Evolutionary conservation across 2,888 invertebrate genomes (phyloP).

Genomic region (Pomacea canaliculata): DNA sequence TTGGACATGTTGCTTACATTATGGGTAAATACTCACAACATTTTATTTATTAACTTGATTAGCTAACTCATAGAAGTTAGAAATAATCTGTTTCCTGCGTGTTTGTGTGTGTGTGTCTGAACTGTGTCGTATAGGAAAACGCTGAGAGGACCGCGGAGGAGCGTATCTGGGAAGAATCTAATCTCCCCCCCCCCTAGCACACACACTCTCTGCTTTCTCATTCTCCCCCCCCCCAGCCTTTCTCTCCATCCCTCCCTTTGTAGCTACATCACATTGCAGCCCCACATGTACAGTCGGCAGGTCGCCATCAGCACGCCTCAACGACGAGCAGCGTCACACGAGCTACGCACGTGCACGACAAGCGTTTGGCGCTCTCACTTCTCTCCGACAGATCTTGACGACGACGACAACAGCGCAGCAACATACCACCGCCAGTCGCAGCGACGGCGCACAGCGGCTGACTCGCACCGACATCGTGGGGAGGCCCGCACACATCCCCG

Average conservation of each 20-base stretch:
- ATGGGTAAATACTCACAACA: no score
- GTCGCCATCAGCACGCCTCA: neutral
- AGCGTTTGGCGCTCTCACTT: constrained; percentile 1
- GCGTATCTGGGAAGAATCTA: no score
- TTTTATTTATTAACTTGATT: no score
- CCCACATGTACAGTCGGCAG: neutral
- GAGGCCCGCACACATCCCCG: no score
- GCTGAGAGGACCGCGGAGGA: neutral
- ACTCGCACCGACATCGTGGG: neutral
- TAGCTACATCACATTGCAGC: neutral
- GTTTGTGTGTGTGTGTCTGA: constrained; percentile 1
- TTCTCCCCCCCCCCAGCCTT: neutral
- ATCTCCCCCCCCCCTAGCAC: no score
- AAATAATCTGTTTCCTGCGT: no score
- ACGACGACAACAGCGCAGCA: neutral
- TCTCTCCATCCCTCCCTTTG: neutral
- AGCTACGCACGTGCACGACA: neutral
- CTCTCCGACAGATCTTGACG: neutral
- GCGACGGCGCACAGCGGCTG: constrained; percentile 6
- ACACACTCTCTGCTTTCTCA: no score
- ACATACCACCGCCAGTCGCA: neutral
- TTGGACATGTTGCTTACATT: no score
- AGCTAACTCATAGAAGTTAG: no score
- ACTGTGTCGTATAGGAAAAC: neutral
- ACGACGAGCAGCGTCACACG: neutral